Evolutionary conservation across 2,113 vertebrate genomes (phyloP), one percentile per base, ranked within the genome.

Genomic region (Tautogolabrus adspersus): DNA sequence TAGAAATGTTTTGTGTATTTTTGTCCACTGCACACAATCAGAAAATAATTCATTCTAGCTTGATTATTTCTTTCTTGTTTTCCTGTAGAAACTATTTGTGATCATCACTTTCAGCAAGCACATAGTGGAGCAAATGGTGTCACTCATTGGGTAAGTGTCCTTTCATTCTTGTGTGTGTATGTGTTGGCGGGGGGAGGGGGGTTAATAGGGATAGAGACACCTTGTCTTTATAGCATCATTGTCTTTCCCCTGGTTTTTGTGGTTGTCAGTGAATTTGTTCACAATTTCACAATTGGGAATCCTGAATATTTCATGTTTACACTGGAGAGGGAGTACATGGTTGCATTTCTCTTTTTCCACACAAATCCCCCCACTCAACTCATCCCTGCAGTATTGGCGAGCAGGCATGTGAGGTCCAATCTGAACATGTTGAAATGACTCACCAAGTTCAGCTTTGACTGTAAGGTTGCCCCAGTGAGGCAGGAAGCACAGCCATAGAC

Each of bases 101-200:
- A 98, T 99, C 82, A 95, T 99, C 86, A 98, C 97, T 58, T 99
- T 99, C 96, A 99, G 98, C 96, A 98, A 96, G 93, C 98, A 99
- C 93, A 99, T 99, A 93, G 98, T 99, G 95, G 96, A 98, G 90
- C 98, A 99, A 94, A 99, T 99, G 97, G 98, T 99, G 91, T 94
- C 96, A 75, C 95, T 99, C 87, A 98, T 99, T 44, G 98, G 98
- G 98, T 99, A 93, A 98, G 98, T 91, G n/a, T 57, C 46, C 16
- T 18, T 70, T 21, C 58, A 5, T 66, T 26, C 11, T n/a, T 44
- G 16, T 56, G 21, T 42, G 12, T 61, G 16, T 18, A 2, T 15
- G 23, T 52, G 30, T 23, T 26, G 1, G 26, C 1, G 26, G 26
- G 1, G 26, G 1, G 26, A 2, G 56, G 34, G 42, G 13, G 42